Evolutionary conservation across 2,113 vertebrate genomes (phyloP).

Genomic region (Malurus alboscapulatus): DNA sequence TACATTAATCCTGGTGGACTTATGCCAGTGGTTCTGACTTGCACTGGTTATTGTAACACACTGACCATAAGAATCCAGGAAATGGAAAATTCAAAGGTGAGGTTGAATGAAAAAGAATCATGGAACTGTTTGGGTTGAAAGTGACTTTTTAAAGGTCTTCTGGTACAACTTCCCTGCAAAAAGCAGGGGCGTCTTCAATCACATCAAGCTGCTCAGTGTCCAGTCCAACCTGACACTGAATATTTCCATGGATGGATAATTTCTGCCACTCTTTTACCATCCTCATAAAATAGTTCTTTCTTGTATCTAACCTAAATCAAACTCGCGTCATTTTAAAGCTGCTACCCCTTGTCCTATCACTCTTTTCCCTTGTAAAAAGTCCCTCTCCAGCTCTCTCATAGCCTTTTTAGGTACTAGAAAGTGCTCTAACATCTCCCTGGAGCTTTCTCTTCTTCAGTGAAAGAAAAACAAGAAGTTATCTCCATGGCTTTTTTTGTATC

Average conservation of each 20-base stretch:
- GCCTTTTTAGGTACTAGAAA: background rate
- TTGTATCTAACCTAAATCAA: background rate
- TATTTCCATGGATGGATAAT: background rate
- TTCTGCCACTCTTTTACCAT: background rate
- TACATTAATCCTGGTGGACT: slow-evolving; percentile 24
- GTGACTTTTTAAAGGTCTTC: background rate
- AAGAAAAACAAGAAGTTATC: background rate
- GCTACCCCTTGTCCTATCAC: background rate
- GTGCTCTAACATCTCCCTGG: background rate
- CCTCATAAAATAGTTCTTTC: background rate
- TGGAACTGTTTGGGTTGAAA: background rate
- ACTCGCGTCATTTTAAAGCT: background rate
- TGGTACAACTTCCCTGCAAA: background rate
- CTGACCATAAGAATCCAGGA: background rate
- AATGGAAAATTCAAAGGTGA: background rate
- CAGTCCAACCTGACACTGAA: background rate
- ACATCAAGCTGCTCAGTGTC: background rate
- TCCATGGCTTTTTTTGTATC: background rate
- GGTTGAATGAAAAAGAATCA: background rate
- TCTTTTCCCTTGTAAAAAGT: background rate
- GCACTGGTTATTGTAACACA: slow-evolving; percentile 7
- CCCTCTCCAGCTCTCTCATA: background rate
- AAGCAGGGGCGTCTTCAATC: background rate
- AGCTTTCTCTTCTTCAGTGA: background rate
- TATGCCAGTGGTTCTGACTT: background rate